A percentile compares a stretch with the other conserved stretches of the same genome.
Evolutionary conservation across 2,113 vertebrate species (phyloP).

Genomic region (Callorhinus ursinus): DNA sequence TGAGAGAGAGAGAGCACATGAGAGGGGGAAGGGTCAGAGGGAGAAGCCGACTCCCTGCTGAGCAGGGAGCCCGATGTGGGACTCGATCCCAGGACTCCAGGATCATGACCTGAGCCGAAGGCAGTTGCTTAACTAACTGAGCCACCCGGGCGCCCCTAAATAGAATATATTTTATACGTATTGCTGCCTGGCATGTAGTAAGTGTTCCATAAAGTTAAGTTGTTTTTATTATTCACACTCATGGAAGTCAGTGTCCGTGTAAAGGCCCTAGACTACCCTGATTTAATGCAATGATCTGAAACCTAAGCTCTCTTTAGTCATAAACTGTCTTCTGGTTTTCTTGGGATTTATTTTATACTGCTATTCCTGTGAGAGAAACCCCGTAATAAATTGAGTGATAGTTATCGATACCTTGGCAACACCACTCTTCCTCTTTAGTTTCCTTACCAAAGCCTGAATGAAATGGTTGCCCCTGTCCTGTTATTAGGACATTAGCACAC

Average conservation of each 20-base stretch:
- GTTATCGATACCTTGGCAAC: constrained; percentile 41
- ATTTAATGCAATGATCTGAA: constrained; percentile 60
- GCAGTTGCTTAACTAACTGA: no score
- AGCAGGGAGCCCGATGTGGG: no score
- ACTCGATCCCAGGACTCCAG: no score
- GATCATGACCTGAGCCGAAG: no score
- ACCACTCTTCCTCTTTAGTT: constrained; percentile 24
- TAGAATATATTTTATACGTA: neutral
- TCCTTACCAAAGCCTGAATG: constrained; percentile 39
- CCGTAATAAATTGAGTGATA: constrained; percentile 51
- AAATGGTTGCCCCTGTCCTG: constrained; percentile 27
- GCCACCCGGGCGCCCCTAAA: neutral
- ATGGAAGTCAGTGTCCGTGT: constrained; percentile 32
- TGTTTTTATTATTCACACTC: constrained; percentile 54
- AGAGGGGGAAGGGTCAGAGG: no score
- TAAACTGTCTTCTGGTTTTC: constrained; percentile 65
- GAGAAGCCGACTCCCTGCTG: no score
- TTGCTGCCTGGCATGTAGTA: neutral
- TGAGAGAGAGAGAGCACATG: no score
- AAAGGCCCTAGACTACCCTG: constrained; percentile 5
- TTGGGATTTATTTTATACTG: constrained; percentile 39
- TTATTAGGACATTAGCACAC: constrained; percentile 20
- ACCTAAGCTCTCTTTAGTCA: constrained; percentile 31
- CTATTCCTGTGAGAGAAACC: constrained; percentile 34
- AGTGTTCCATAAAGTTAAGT: neutral